Conservation (phyloP, 2,888 invertebrate genomes). For the Microdon myrmicae region DNA sequence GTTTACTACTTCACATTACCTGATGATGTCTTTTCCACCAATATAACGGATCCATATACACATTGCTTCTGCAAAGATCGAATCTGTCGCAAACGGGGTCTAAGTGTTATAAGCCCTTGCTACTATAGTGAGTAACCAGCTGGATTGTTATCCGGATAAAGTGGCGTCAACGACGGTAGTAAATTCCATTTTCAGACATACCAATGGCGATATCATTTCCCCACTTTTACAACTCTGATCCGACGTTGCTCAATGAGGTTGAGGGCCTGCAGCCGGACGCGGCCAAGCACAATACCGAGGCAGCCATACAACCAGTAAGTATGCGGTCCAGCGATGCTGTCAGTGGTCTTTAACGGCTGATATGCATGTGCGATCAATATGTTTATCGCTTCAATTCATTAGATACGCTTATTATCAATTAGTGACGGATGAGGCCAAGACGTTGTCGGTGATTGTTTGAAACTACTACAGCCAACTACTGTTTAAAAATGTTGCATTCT, state of each 20-base stretch:
- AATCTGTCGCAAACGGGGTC: slow-evolving; percentile 71
- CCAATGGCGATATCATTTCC: slow-evolving; percentile 81
- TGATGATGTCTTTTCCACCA: slow-evolving; percentile 71
- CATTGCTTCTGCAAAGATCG: slow-evolving; percentile 73
- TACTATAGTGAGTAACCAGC: slow-evolving; percentile 72
- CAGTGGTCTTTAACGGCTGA: not conserved
- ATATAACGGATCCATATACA: slow-evolving; percentile 70
- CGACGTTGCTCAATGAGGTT: slow-evolving; percentile 70
- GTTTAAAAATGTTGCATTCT: too few species aligned
- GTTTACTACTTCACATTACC: slow-evolving; percentile 73
- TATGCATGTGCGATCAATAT: slow-evolving; percentile 2
- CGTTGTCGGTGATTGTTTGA: slow-evolving; percentile 5
- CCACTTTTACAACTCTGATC: slow-evolving; percentile 76
- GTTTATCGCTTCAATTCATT: slow-evolving; percentile 1
- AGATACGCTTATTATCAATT: too few species aligned
- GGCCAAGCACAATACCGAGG: slow-evolving; percentile 68
- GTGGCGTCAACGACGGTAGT: not conserved
- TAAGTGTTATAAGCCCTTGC: slow-evolving; percentile 77
- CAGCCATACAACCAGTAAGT: slow-evolving; percentile 79
- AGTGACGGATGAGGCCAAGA: slow-evolving; percentile 2
- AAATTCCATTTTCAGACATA: slow-evolving; percentile 68
- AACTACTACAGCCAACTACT: too few species aligned
- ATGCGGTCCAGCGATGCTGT: not conserved
- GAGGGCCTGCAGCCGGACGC: slow-evolving; percentile 74
- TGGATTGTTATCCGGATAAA: not conserved